Conservation (phyloP, 2,113 vertebrate species). For the Poeciliopsis turrubarensis region DNA sequence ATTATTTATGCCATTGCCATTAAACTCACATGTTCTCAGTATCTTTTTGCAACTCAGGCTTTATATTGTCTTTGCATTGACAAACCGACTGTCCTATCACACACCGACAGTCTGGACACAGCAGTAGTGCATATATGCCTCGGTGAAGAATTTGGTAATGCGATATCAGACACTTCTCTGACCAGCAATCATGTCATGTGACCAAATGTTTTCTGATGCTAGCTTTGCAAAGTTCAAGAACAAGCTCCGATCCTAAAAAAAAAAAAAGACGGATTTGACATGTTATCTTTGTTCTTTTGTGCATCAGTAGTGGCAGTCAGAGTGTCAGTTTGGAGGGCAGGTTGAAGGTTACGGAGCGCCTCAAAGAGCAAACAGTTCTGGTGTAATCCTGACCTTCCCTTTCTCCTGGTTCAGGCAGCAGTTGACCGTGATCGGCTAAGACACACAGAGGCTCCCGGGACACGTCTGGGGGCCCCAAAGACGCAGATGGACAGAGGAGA, state of each 20-base stretch:
- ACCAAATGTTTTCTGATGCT: slow-evolving; percentile 65
- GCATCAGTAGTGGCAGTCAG: slow-evolving; percentile 36
- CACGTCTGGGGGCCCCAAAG: slow-evolving; percentile 53
- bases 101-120: neutral
- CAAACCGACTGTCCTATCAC: too few species aligned
- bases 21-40: too few species aligned
- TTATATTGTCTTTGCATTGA: too few species aligned
- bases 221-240: slow-evolving; percentile 17
- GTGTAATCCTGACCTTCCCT: slow-evolving; percentile 68
- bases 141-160: neutral
- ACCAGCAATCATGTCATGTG: slow-evolving; percentile 20
- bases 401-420: slow-evolving; percentile 32
- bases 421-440: slow-evolving; percentile 69
- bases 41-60: too few species aligned
- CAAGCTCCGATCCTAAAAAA: neutral
- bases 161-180: neutral
- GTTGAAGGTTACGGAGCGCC: slow-evolving; percentile 57
- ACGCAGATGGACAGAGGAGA: neutral
- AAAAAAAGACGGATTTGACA: slow-evolving; percentile 13
- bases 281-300: neutral
- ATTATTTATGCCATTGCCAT: too few species aligned
- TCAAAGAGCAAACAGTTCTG: slow-evolving; percentile 58
- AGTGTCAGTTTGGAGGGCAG: slow-evolving; percentile 59
- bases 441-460: slow-evolving; percentile 37
- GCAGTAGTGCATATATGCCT: neutral